These are phyloP conservation scores for Diabrotica virgifera DNA, from an alignment of 1,140 invertebrate species.

Conservation along the genomic window DNA sequence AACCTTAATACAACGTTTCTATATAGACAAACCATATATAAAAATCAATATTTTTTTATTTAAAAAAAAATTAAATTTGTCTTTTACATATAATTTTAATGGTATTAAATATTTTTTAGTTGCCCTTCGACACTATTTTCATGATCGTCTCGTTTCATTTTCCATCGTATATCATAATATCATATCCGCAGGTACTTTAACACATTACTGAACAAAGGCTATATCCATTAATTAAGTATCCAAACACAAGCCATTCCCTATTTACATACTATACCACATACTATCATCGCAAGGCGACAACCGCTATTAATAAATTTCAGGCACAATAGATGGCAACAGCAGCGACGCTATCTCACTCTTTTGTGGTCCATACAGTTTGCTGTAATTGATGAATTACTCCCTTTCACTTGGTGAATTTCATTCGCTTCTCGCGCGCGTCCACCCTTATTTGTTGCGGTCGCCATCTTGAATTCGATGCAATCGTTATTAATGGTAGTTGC, in stretches of 20 bases:
- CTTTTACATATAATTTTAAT: too few relatives aligned
- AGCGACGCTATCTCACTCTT: slow-evolving; percentile 8
- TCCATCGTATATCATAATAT: too few relatives aligned
- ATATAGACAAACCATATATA: too few relatives aligned
- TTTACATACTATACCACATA: not conserved
- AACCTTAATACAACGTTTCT: too few relatives aligned
- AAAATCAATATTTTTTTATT: too few relatives aligned
- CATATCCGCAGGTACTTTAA: not conserved
- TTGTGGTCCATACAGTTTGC: not conserved
- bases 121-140: too few relatives aligned
- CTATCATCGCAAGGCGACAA: not conserved
- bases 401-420: not conserved
- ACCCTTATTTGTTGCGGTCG: slow-evolving; percentile 5
- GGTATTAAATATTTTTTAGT: too few relatives aligned
- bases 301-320: slow-evolving; percentile 6
- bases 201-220: not conserved
- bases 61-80: too few relatives aligned
- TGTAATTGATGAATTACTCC: slow-evolving; percentile 11
- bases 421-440: slow-evolving; percentile 5
- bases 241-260: not conserved
- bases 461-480: slow-evolving; percentile 8
- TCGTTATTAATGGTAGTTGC: slow-evolving; percentile 12
- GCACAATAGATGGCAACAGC: not conserved
- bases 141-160: too few relatives aligned
- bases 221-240: not conserved